phyloP scores from a whole-genome alignment of 2,113 vertebrate genomes.

The Myiopsitta monachus region DNA sequence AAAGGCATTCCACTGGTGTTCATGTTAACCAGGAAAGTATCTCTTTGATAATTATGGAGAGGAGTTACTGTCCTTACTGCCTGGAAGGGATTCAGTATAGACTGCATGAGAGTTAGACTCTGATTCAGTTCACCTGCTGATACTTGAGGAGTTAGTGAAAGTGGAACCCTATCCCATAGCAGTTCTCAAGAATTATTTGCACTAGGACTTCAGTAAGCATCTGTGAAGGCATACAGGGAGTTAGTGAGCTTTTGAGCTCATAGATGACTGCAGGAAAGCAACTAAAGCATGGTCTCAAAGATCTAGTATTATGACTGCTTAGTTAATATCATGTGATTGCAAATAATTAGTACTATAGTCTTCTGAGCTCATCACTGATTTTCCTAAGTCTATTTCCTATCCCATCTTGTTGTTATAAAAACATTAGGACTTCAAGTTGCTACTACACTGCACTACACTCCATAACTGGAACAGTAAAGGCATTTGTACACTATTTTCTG shows the following conservation, averaged over 20 bases:
- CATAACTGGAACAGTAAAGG: neutral
- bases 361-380: neutral
- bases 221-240: neutral
- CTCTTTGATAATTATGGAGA: neutral
- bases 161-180: neutral
- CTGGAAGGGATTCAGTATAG: neutral
- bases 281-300: neutral
- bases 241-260: neutral
- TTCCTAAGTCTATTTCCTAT: neutral
- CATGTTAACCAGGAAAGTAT: neutral
- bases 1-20: neutral
- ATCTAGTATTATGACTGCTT: neutral
- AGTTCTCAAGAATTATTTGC: neutral
- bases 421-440: neutral
- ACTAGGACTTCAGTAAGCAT: neutral
- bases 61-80: neutral
- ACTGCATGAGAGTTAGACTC: neutral
- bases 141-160: too few relatives aligned
- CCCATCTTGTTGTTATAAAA: neutral
- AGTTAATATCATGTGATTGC: neutral
- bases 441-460: neutral
- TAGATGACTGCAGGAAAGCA: neutral
- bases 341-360: neutral
- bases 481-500: neutral
- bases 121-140: neutral